phyloP scores from a whole-genome alignment of 2,797 vertebrate genomes.

The Brotogeris chrysoptera region DNA sequence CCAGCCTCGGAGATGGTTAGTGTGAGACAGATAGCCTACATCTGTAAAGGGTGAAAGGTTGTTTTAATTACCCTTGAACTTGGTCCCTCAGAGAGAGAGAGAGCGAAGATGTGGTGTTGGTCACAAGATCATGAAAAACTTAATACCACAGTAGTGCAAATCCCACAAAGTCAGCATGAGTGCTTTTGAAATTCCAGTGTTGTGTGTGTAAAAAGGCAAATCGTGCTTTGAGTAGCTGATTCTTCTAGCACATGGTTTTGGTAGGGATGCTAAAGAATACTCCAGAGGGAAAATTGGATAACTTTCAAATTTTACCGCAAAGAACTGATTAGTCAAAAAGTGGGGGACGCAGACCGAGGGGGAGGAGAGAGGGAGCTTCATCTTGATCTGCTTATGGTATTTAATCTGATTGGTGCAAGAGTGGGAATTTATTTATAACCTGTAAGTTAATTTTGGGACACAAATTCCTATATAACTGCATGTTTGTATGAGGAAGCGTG shows the following conservation, averaged over 20 bases:
- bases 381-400: neutral
- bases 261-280: conserved; percentile 19
- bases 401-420: neutral
- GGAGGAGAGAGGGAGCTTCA: neutral
- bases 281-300: neutral
- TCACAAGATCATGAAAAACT: neutral
- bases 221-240: neutral
- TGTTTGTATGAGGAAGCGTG: neutral
- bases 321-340: conserved; percentile 24
- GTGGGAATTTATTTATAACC: neutral
- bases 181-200: neutral
- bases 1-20: neutral
- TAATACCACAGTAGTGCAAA: neutral
- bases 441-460: neutral
- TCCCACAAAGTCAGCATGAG: neutral
- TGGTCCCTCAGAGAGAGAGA: neutral
- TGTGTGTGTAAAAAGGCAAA: neutral
- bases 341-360: neutral
- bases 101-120: neutral
- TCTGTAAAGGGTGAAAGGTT: neutral
- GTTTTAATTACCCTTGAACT: neutral
- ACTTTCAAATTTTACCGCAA: neutral
- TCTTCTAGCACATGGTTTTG: neutral
- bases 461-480: neutral
- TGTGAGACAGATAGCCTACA: neutral